These are phyloP conservation scores for Dolichotis patagonum DNA, from an alignment of 2,113 vertebrate species.

Conservation along the genomic window DNA sequence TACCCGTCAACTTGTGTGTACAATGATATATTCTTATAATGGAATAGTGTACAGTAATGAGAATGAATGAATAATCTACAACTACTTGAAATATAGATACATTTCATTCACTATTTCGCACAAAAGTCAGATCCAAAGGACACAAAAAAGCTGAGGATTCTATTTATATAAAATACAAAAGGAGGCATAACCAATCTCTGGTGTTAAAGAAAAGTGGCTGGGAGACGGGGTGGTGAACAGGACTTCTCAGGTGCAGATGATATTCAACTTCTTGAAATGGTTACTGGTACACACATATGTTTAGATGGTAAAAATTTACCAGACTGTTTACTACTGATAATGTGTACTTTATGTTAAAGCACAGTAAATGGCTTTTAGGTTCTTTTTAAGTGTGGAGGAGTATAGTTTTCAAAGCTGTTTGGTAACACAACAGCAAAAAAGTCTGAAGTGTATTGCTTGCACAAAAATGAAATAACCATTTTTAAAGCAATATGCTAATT, in stretches of 20 bases:
- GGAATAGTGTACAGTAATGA: slow-evolving; percentile 3
- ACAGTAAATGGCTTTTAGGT: not conserved
- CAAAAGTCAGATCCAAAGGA: not conserved
- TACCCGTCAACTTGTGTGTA: not conserved
- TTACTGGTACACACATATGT: not conserved
- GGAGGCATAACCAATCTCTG: slow-evolving; percentile 15
- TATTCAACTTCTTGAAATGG: slow-evolving; percentile 27
- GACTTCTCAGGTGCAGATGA: slow-evolving; percentile 1
- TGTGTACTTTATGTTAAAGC: slow-evolving; percentile 5
- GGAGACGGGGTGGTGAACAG: not conserved
- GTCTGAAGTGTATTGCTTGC: slow-evolving; percentile 2
- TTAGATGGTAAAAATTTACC: slow-evolving; percentile 26
- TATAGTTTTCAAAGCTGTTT: slow-evolving; percentile 31
- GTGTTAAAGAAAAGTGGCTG: slow-evolving; percentile 11
- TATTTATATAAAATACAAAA: slow-evolving; percentile 35
- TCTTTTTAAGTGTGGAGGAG: slow-evolving; percentile 15
- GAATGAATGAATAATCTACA: slow-evolving; percentile 44
- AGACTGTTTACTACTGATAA: slow-evolving; percentile 21
- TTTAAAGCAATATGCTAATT: slow-evolving; percentile 28
- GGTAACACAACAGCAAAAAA: not conserved
- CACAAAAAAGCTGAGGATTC: not conserved
- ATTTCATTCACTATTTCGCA: slow-evolving; percentile 1
- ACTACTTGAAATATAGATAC: not conserved
- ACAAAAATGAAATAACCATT: slow-evolving; percentile 54
- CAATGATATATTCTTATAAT: not conserved